phyloP scores from a whole-genome alignment of 2,113 vertebrate species.

The Charadrius vociferus region DNA sequence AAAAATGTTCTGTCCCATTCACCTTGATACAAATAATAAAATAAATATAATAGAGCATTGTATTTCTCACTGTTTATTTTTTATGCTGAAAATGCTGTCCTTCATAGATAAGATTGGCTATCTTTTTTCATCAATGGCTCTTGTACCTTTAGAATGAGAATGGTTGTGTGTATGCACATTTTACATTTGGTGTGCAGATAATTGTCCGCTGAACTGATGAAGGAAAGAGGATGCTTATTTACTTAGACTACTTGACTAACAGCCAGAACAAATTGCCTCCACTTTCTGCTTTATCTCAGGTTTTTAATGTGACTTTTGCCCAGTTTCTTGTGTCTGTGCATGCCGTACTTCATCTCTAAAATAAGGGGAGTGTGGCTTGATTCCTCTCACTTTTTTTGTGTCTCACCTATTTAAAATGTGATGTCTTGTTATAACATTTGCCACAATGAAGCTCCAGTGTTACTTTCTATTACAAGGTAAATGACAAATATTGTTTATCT shows the following conservation, averaged over 20 bases:
- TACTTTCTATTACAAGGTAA: not conserved
- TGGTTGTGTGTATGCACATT: not conserved
- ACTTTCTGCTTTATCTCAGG: not conserved
- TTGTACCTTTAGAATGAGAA: not conserved
- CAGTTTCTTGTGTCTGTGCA: not conserved
- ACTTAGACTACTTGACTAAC: not conserved
- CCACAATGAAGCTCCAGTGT: not conserved
- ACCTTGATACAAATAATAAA: not conserved
- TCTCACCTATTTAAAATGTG: not conserved
- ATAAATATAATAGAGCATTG: not conserved
- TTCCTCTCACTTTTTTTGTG: not conserved
- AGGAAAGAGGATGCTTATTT: not conserved
- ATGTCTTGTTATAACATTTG: not conserved
- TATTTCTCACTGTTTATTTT: not conserved
- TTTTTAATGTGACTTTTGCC: not conserved
- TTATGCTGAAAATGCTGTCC: not conserved
- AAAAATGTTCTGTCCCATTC: not conserved
- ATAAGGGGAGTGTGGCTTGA: not conserved
- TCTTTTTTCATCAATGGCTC: not conserved
- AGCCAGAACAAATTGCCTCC: not conserved
- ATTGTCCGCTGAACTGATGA: not conserved
- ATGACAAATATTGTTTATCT: not conserved
- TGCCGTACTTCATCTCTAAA: not conserved
- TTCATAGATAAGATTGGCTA: not conserved
- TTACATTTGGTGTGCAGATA: not conserved